These are phyloP conservation scores for Myotis pilosus DNA, from an alignment of 2,797 vertebrate species.

Conservation along the genomic window DNA sequence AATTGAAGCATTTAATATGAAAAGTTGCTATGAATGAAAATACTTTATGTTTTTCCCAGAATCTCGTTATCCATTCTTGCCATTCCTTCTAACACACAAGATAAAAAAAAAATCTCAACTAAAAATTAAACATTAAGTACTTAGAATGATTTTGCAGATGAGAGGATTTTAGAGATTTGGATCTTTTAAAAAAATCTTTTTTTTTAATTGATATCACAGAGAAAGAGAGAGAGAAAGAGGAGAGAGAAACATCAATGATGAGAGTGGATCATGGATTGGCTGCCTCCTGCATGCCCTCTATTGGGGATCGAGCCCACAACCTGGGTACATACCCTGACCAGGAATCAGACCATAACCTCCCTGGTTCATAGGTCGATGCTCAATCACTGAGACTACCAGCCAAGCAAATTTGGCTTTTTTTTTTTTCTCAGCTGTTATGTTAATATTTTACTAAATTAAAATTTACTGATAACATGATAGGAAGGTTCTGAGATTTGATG, in stretches of 20 bases:
- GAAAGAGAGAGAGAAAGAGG: too few relatives aligned
- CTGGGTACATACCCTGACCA: too few relatives aligned
- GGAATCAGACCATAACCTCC: too few relatives aligned
- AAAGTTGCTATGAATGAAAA: neutral
- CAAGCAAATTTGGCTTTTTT: neutral
- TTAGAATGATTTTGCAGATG: neutral
- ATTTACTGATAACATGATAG: neutral
- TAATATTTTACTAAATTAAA: neutral
- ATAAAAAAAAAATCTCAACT: neutral
- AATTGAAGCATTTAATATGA: neutral
- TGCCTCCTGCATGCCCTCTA: too few relatives aligned
- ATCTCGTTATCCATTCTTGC: rapidly evolving
- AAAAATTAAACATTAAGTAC: neutral
- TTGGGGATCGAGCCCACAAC: too few relatives aligned
- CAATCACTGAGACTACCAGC: too few relatives aligned
- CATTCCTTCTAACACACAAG: neutral
- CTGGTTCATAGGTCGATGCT: too few relatives aligned
- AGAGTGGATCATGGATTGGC: too few relatives aligned
- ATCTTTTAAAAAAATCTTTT: neutral
- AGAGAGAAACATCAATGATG: too few relatives aligned
- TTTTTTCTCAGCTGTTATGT: neutral
- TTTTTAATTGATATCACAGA: too few relatives aligned
- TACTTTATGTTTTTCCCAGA: neutral
- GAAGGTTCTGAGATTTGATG: neutral
- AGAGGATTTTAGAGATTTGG: neutral